Conservation (phyloP, 2,888 invertebrate genomes). For the Platycnemis pennipes region DNA sequence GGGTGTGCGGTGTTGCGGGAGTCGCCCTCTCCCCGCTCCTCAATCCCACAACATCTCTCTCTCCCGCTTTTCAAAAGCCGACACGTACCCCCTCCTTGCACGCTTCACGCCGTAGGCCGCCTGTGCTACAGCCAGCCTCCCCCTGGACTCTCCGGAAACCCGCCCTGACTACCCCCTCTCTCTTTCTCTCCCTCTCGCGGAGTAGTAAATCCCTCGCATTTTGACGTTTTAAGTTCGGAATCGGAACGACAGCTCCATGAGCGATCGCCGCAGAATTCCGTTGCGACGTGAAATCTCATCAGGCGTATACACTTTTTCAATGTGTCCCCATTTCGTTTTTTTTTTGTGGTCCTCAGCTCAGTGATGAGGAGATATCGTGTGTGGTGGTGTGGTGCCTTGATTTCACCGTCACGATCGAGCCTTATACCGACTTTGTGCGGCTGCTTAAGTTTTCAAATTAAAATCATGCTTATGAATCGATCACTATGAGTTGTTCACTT, state of each 20-base stretch:
- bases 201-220: background rate
- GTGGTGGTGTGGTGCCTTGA: background rate
- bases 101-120: too few species aligned
- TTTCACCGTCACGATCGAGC: too few species aligned
- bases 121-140: background rate
- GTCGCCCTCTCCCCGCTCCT: too few species aligned
- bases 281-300: constrained; percentile 1
- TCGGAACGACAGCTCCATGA: background rate
- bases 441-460: too few species aligned
- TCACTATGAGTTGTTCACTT: too few species aligned
- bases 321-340: background rate
- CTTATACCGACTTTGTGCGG: too few species aligned
- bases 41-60: background rate
- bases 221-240: background rate
- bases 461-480: too few species aligned
- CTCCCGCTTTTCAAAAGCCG: too few species aligned
- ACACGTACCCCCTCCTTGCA: background rate
- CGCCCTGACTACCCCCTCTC: background rate
- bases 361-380: background rate
- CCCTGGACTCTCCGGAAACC: background rate
- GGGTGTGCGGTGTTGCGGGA: background rate
- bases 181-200: background rate
- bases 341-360: background rate
- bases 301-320: background rate
- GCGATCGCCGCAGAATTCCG: background rate